phyloP scores from a whole-genome alignment of 2,888 invertebrate genomes.

The Heliconius erato region DNA sequence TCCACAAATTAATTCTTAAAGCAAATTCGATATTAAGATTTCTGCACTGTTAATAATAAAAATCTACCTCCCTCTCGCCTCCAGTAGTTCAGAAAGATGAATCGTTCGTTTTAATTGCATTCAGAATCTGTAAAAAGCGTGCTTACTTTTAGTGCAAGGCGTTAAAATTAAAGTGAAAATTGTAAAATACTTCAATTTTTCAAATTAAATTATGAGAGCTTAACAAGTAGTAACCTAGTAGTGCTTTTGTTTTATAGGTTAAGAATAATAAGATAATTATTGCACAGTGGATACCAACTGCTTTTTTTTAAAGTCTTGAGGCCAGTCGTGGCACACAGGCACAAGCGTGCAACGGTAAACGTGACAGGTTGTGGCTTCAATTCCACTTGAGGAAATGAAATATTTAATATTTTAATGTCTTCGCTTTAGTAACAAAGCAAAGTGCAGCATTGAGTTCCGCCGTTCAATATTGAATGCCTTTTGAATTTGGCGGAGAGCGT shows the following conservation, averaged over 20 bases:
- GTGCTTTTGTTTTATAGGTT: background rate
- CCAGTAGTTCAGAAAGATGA: constrained; percentile 30
- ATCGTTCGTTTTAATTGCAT: constrained; percentile 32
- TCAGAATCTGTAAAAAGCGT: constrained; percentile 29
- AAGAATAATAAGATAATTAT: background rate
- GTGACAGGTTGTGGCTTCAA: background rate
- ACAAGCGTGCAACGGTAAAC: background rate
- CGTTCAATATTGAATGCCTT: background rate
- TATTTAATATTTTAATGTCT: background rate
- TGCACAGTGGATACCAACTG: background rate
- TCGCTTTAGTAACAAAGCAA: background rate
- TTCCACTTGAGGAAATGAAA: background rate
- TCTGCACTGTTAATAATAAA: constrained; percentile 29
- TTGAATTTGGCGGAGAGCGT: background rate
- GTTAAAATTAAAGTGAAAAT: constrained; percentile 24
- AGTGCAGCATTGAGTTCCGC: background rate
- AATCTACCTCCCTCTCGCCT: constrained; percentile 16
- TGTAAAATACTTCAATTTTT: constrained; percentile 28
- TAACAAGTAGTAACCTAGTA: constrained; percentile 4
- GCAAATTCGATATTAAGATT: constrained; percentile 21
- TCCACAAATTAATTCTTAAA: constrained; percentile 23
- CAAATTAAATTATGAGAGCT: constrained; percentile 3
- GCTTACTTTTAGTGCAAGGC: constrained; percentile 28
- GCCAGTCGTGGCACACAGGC: background rate
- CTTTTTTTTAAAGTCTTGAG: background rate